Percentiles rank a stretch among this genome's conserved stretches.
Evolutionary conservation across 2,797 vertebrate species (phyloP).

Genomic region (Picus viridis): DNA sequence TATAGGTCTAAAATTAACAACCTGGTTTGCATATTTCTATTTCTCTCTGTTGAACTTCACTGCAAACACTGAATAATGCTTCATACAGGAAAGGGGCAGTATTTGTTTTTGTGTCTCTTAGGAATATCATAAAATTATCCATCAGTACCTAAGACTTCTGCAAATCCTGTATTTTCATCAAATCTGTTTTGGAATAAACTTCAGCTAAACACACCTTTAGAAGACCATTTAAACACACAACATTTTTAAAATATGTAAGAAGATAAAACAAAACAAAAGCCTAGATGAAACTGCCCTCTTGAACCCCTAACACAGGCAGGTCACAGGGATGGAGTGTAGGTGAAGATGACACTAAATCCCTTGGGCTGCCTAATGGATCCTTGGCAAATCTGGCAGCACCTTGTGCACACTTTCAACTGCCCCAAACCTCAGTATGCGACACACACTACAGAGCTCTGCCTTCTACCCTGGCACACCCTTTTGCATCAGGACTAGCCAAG

Average conservation of each 20-base stretch:
- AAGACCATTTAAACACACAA: background rate
- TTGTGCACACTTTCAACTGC: rapidly evolving
- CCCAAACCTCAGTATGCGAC: rapidly evolving
- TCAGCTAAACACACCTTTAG: background rate
- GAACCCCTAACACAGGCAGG: background rate
- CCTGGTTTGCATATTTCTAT: background rate
- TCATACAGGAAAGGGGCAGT: background rate
- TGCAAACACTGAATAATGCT: background rate
- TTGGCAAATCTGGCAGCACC: background rate
- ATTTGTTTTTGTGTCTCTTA: background rate
- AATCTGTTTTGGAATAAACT: background rate
- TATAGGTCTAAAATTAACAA: background rate
- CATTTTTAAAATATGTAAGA: background rate
- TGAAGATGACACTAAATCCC: background rate
- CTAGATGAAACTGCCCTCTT: background rate
- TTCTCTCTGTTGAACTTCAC: background rate
- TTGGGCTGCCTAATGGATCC: background rate
- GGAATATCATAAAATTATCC: background rate
- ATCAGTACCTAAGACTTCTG: background rate
- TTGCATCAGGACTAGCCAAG: background rate
- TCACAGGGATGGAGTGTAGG: rapidly evolving
- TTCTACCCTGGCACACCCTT: constrained; percentile 31
- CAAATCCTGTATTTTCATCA: background rate
- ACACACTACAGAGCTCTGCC: background rate
- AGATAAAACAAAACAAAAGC: rapidly evolving